Base-by-base conservation (phyloP, 2,113 vertebrate species). In the Empidonax traillii region DNA sequence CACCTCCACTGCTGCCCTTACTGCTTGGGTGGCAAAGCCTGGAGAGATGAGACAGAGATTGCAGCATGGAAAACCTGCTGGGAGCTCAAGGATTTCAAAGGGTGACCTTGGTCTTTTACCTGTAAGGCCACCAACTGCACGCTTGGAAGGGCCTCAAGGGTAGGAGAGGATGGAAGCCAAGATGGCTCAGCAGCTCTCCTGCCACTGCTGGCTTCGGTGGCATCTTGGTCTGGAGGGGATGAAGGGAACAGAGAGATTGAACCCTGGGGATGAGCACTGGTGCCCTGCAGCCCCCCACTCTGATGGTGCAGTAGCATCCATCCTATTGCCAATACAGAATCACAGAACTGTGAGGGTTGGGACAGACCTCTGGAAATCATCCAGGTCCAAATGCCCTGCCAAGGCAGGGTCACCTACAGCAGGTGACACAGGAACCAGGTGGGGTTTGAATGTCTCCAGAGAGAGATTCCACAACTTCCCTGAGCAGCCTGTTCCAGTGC, bases 31-130 rank as follows among this genome's bases (percentile, higher is more conserved):
- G 82, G 73, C 73, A 62, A 69, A 85, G 67, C 39, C 43, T 41
- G 47, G 30, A 43, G 44, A 0, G 0, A 41, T 0, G 13, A 25
- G 58, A 66, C 13, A 17, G 80, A 74, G 53, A 49, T 19, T 1
- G 2, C 3, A 43, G 82, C n/a, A 21, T 2, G 20, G 75, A 80
- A 80, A 80, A 90, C 24, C 55, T 41, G 67, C 41, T 22, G n/a
- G 0, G 0, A 61, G 22, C 18, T 71, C 39, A 28, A 44, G 14
- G 65, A 53, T 41, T 89, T 84, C 37, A 62, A 30, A 58, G 51
- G 19, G 24, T 37, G 43, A 33, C 61, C 28, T 35, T 35, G 35
- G 35, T 35, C 35, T 35, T 35, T 35, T 35, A 35, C 35, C 35
- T 35, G 35, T 35, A 35, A 35, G 35, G 35, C 35, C 35, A 35